These are phyloP conservation scores for Styela clava DNA, from an alignment of 23 tunicate genomes.

Conservation along the genomic window DNA sequence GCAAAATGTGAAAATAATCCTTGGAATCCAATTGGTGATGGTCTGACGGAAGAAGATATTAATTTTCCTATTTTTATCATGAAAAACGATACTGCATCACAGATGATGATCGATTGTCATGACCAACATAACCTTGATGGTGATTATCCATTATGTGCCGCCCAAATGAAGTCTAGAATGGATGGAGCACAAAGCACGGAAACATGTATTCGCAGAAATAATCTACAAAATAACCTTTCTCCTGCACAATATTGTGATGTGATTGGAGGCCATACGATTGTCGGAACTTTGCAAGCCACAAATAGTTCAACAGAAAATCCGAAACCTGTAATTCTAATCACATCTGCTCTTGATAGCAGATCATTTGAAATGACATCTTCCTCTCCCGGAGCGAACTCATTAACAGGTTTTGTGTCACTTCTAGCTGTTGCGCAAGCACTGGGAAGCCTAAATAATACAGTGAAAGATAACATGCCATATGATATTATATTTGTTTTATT, in stretches of 20 bases:
- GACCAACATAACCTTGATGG: slow-evolving; percentile 36
- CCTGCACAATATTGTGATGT: slow-evolving; percentile 59
- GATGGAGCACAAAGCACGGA: slow-evolving; percentile 58
- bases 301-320: neutral
- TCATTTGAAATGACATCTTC: slow-evolving; percentile 42
- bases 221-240: slow-evolving; percentile 41
- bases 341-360: slow-evolving; percentile 83
- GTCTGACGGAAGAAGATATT: slow-evolving; percentile 51
- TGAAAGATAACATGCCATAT: slow-evolving; percentile 33
- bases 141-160: slow-evolving; percentile 66
- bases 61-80: slow-evolving; percentile 65
- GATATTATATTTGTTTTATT: slow-evolving; percentile 65
- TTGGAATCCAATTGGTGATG: slow-evolving; percentile 76
- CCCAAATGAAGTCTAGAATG: slow-evolving; percentile 76
- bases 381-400: slow-evolving; percentile 56
- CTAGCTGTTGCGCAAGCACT: slow-evolving; percentile 75
- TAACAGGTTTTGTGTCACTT: slow-evolving; percentile 65
- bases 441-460: slow-evolving; percentile 32
- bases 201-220: slow-evolving; percentile 56
- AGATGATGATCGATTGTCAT: slow-evolving; percentile 44
- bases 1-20: slow-evolving; percentile 29
- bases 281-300: slow-evolving; percentile 37
- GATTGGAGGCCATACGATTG: slow-evolving; percentile 43
- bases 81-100: slow-evolving; percentile 18
- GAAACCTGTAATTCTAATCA: slow-evolving; percentile 43